phyloP scores from a whole-genome alignment of 2,113 vertebrate species.

The Notarius quadriscutis region DNA sequence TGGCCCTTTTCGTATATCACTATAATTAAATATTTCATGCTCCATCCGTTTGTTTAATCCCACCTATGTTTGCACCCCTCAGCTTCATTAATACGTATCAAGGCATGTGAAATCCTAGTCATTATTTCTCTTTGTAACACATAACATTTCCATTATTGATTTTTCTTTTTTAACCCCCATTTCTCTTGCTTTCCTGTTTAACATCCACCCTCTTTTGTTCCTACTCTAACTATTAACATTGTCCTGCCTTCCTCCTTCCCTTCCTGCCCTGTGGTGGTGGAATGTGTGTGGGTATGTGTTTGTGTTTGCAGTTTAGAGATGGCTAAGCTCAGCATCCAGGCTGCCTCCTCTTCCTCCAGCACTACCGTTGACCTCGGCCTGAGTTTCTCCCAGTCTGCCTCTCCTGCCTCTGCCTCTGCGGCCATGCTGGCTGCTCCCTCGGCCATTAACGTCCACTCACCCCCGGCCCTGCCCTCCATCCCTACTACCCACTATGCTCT shows the following conservation, averaged over 20 bases:
- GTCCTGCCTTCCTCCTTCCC: constrained; percentile 56
- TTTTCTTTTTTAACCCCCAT: constrained; percentile 71
- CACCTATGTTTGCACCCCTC: constrained; percentile 58
- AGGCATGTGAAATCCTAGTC: constrained; percentile 80
- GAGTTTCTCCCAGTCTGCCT: constrained; percentile 85
- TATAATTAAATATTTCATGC: constrained; percentile 24
- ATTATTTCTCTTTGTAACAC: constrained; percentile 86
- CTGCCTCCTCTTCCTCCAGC: constrained; percentile 83
- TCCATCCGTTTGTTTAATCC: constrained; percentile 51
- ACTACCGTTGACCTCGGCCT: constrained; percentile 89
- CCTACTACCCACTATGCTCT: constrained; percentile 88
- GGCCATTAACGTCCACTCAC: constrained; percentile 83
- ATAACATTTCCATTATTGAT: constrained; percentile 84
- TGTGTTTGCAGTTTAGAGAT: constrained; percentile 91
- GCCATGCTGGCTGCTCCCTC: constrained; percentile 76
- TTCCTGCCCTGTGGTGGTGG: constrained; percentile 63
- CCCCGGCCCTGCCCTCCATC: constrained; percentile 78
- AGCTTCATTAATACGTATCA: constrained; percentile 69
- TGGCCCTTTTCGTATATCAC: not conserved
- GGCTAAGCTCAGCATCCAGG: constrained; percentile 96
- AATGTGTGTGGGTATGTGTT: constrained; percentile 49
- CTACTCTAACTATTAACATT: constrained; percentile 61
- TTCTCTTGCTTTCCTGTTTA: constrained; percentile 69
- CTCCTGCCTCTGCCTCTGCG: constrained; percentile 76
- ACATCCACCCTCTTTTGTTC: constrained; percentile 59